Conservation (phyloP, 2,888 invertebrate species). For the Drosophila subquinaria region DNA sequence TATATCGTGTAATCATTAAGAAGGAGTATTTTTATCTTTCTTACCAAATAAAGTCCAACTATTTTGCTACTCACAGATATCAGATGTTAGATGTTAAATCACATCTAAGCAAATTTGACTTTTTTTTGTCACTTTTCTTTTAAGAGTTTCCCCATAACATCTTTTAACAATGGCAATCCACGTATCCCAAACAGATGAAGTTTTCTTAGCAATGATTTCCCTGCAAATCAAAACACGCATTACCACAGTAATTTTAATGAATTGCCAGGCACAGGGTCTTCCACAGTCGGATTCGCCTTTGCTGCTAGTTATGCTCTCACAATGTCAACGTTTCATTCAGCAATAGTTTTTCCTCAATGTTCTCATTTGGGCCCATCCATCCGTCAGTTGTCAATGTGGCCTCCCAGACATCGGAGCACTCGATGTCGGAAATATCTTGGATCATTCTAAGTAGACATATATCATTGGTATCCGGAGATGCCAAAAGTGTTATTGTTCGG, state of each 20-base stretch:
- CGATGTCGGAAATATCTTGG: background rate
- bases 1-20: too few species aligned
- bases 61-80: too few species aligned
- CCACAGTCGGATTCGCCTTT: background rate
- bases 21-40: too few species aligned
- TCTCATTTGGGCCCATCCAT: conserved; percentile 23
- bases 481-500: conserved; percentile 18
- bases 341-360: conserved; percentile 15
- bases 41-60: too few species aligned
- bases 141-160: too few species aligned
- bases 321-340: conserved; percentile 52
- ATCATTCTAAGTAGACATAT: conserved; percentile 2
- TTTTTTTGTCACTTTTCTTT: too few species aligned
- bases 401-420: conserved; percentile 30
- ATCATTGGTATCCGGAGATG: conserved; percentile 37
- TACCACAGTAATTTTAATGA: too few species aligned
- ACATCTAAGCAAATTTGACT: too few species aligned
- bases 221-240: background rate
- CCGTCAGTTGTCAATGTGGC: conserved; percentile 48
- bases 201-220: too few species aligned
- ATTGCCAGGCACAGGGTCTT: background rate
- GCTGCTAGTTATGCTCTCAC: conserved; percentile 22
- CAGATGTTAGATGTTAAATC: too few species aligned
- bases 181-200: too few species aligned
- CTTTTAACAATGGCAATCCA: too few species aligned